A percentile compares a stretch with the other conserved stretches of the same genome.
Evolutionary conservation across 2,888 invertebrate genomes (phyloP).

Genomic region (Junonia oenone): DNA sequence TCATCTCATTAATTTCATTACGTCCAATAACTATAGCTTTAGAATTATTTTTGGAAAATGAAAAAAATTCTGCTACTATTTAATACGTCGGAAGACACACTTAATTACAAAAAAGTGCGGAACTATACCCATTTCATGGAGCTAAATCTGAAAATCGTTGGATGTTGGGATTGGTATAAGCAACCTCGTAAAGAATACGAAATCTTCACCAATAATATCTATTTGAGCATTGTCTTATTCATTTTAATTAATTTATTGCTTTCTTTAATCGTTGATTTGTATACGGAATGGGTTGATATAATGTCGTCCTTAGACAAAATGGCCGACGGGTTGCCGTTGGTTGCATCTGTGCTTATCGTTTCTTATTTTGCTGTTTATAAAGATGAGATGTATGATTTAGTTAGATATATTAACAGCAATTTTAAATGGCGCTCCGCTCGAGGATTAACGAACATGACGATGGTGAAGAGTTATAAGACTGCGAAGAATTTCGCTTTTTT

Average conservation of each 20-base stretch:
- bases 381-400: constrained; percentile 47
- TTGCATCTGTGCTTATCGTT: constrained; percentile 52
- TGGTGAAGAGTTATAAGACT: constrained; percentile 47
- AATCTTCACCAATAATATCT: constrained; percentile 47
- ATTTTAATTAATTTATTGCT: constrained; percentile 39
- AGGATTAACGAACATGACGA: constrained; percentile 65
- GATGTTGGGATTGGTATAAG: constrained; percentile 60
- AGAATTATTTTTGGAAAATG: neutral
- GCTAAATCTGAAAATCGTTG: constrained; percentile 52
- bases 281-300: constrained; percentile 52
- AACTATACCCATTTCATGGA: constrained; percentile 51
- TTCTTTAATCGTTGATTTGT: constrained; percentile 46
- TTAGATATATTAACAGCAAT: constrained; percentile 50
- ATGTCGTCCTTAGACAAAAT: constrained; percentile 57
- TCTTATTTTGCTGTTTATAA: constrained; percentile 51
- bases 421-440: constrained; percentile 60
- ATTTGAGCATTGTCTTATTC: constrained; percentile 50
- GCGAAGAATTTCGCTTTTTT: constrained; percentile 55
- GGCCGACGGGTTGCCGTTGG: constrained; percentile 54
- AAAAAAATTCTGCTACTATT: constrained; percentile 8
- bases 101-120: constrained; percentile 33
- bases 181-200: constrained; percentile 36
- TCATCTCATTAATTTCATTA: no score
- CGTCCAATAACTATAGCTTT: no score
- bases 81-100: constrained; percentile 20